Percentiles rank a stretch among this genome's conserved stretches.
phyloP scores from a whole-genome alignment of 2,797 vertebrate species.

The Yasuhikotakia modesta region DNA sequence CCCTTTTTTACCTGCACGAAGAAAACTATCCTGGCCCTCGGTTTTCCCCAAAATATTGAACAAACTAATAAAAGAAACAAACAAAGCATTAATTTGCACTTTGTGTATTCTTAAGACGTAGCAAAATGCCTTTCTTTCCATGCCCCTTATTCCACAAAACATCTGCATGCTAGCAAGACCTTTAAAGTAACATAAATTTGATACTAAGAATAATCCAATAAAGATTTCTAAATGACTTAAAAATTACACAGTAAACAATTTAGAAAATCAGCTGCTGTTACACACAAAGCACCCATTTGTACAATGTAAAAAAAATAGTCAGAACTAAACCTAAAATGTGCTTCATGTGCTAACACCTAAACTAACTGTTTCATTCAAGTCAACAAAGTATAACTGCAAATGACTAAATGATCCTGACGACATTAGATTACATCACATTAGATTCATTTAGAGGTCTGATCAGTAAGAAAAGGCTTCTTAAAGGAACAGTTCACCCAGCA shows the following conservation, averaged over 20 bases:
- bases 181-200: slow-evolving; percentile 37
- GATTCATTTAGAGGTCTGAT: background rate
- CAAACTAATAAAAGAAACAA: slow-evolving; percentile 77
- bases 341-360: background rate
- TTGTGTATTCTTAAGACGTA: slow-evolving; percentile 42
- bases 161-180: slow-evolving; percentile 31
- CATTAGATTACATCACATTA: background rate
- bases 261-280: slow-evolving; percentile 27
- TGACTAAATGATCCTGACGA: background rate
- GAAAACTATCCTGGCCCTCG: slow-evolving; percentile 62
- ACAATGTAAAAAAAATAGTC: background rate
- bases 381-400: background rate
- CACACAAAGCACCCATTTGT: slow-evolving; percentile 3
- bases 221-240: slow-evolving; percentile 17
- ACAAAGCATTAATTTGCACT: slow-evolving; percentile 56
- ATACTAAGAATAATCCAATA: slow-evolving; percentile 64
- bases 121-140: slow-evolving; percentile 8
- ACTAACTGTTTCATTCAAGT: background rate
- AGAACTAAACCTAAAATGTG: background rate
- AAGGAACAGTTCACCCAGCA: background rate
- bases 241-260: slow-evolving; percentile 39
- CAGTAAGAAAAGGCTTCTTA: background rate
- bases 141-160: background rate
- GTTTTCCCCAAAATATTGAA: slow-evolving; percentile 57
- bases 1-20: slow-evolving; percentile 70